Evolutionary conservation across 1,140 invertebrate species (phyloP).

Genomic region (Acyrthosiphon pisum): DNA sequence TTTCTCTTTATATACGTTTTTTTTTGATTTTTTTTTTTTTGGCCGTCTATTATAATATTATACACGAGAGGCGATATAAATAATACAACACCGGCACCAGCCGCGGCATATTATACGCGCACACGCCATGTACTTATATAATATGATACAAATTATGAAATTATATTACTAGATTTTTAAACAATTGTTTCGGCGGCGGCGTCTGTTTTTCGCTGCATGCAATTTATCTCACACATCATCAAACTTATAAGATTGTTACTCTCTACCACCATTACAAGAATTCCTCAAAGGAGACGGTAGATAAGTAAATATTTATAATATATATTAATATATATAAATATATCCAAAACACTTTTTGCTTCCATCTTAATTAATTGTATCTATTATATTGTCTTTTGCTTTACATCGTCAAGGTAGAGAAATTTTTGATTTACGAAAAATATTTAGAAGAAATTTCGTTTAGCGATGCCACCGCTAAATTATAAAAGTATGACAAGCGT

Average conservation of each 20-base stretch:
- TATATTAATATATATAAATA: no score
- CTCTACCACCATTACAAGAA: not conserved
- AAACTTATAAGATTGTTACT: not conserved
- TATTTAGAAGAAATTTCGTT: not conserved
- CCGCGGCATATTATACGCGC: no score
- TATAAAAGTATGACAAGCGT: not conserved
- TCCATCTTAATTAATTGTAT: not conserved
- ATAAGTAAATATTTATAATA: no score
- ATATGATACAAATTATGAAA: not conserved
- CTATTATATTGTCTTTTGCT: not conserved
- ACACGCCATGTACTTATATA: not conserved
- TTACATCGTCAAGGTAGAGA: not conserved
- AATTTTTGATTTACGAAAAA: not conserved
- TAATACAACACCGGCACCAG: not conserved
- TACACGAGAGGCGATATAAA: slow-evolving; percentile 4
- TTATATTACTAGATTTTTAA: not conserved
- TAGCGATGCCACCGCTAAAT: not conserved
- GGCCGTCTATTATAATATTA: slow-evolving; percentile 12
- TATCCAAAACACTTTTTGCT: not conserved
- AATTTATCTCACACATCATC: not conserved
- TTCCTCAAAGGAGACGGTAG: not conserved
- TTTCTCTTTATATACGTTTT: not conserved
- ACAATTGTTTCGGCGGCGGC: not conserved
- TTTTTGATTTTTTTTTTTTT: slow-evolving; percentile 25
- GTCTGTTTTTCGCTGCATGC: not conserved